These are phyloP conservation scores for Erynnis tages DNA, from an alignment of 2,888 invertebrate genomes.

Conservation along the genomic window DNA sequence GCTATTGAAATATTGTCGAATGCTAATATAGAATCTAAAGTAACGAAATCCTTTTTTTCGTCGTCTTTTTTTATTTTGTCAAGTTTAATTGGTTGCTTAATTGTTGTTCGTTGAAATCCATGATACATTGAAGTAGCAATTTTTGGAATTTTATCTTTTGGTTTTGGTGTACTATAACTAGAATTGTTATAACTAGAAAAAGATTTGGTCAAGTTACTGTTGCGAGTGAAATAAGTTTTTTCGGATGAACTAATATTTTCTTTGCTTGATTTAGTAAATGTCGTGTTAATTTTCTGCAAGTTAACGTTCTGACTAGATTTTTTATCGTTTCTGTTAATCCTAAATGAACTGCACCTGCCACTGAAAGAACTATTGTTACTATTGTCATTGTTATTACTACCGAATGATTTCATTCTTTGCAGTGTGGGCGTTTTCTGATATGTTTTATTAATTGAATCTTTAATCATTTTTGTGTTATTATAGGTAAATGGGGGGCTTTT, in stretches of 20 bases:
- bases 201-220: conserved; percentile 66
- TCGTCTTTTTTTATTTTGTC: conserved; percentile 71
- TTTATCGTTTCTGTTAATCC: conserved; percentile 69
- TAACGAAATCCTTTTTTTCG: conserved; percentile 71
- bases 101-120: conserved; percentile 69
- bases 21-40: conserved; percentile 65
- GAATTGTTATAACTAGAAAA: conserved; percentile 71
- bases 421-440: conserved; percentile 77
- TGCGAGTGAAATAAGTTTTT: conserved; percentile 64
- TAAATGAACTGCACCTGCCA: conserved; percentile 72
- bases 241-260: conserved; percentile 69
- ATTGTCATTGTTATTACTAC: conserved; percentile 66
- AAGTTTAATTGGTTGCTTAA: conserved; percentile 70
- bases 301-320: conserved; percentile 69
- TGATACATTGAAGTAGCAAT: conserved; percentile 74
- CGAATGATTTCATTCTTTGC: conserved; percentile 77
- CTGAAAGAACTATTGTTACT: conserved; percentile 58
- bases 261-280: conserved; percentile 75
- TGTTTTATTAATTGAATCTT: conserved; percentile 75
- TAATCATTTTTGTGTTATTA: conserved; percentile 69
- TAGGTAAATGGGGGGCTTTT: conserved; percentile 55
- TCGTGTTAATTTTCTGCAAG: conserved; percentile 73
- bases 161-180: conserved; percentile 70
- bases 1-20: conserved; percentile 72
- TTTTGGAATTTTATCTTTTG: conserved; percentile 75